Percentiles rank a stretch among this genome's conserved stretches.
phyloP scores from a whole-genome alignment of 2,113 vertebrate genomes.

The Lanius collurio region DNA sequence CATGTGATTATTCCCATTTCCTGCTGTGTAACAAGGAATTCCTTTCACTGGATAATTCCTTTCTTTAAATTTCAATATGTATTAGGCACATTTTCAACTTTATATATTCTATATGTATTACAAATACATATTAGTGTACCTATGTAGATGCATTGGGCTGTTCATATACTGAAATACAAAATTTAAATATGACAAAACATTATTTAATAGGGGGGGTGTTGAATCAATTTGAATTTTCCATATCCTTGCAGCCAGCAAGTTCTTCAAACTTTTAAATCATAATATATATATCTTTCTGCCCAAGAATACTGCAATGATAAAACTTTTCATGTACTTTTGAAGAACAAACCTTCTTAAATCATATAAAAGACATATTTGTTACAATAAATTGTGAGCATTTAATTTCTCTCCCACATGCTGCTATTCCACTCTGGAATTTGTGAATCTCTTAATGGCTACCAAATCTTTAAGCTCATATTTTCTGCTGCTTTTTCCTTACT shows the following conservation, averaged over 20 bases:
- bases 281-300: not conserved
- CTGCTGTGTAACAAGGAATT: not conserved
- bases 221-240: not conserved
- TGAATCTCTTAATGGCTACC: not conserved
- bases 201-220: not conserved
- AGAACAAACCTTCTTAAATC: not conserved
- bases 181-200: not conserved
- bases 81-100: not conserved
- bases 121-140: not conserved
- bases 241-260: not conserved
- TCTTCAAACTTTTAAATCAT: not conserved
- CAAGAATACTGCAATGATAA: not conserved
- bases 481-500: not conserved
- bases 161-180: not conserved
- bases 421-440: not conserved
- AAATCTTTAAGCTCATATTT: not conserved
- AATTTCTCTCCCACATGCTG: not conserved
- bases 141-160: not conserved
- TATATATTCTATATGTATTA: not conserved
- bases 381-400: not conserved
- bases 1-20: not conserved
- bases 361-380: not conserved
- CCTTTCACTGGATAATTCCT: not conserved
- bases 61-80: not conserved
- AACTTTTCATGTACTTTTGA: not conserved